These are phyloP conservation scores for Pogonocherus hispidulus DNA, from an alignment of 2,888 invertebrate species.

Conservation along the genomic window DNA sequence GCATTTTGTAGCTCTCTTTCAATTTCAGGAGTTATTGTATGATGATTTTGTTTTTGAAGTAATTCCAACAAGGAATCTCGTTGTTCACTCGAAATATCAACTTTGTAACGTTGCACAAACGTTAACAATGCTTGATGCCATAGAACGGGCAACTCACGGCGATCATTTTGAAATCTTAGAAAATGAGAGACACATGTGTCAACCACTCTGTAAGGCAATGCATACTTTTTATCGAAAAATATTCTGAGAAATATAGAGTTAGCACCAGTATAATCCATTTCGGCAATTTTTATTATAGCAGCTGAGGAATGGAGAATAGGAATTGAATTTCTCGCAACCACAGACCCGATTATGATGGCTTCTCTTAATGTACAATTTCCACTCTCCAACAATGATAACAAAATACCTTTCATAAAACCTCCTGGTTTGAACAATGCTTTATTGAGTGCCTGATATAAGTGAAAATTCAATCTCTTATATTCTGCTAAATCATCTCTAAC, in stretches of 20 bases:
- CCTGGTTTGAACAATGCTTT: constrained; percentile 97
- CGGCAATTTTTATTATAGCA: constrained; percentile 94
- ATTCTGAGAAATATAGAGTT: constrained; percentile 95
- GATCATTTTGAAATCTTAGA: constrained; percentile 89
- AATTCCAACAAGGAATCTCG: constrained; percentile 87
- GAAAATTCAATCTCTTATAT: constrained; percentile 95
- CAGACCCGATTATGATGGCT: constrained; percentile 94
- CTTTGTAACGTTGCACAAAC: constrained; percentile 95
- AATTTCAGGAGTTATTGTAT: constrained; percentile 85
- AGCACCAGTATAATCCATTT: constrained; percentile 97
- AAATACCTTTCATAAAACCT: constrained; percentile 95
- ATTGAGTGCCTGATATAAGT: constrained; percentile 93
- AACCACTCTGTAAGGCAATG: constrained; percentile 93
- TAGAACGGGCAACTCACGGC: constrained; percentile 89
- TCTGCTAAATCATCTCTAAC: constrained; percentile 96
- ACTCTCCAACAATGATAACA: constrained; percentile 83
- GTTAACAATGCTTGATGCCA: constrained; percentile 97
- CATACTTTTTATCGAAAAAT: constrained; percentile 97
- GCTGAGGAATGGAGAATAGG: constrained; percentile 96
- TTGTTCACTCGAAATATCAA: constrained; percentile 94
- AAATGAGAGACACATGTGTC: constrained; percentile 97
- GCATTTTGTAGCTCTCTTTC: constrained; percentile 89
- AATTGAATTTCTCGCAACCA: constrained; percentile 91
- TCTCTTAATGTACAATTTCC: constrained; percentile 96
- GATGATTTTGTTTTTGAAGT: constrained; percentile 80